phyloP scores from a whole-genome alignment of 2,888 invertebrate genomes.

The Malacosoma neustria region DNA sequence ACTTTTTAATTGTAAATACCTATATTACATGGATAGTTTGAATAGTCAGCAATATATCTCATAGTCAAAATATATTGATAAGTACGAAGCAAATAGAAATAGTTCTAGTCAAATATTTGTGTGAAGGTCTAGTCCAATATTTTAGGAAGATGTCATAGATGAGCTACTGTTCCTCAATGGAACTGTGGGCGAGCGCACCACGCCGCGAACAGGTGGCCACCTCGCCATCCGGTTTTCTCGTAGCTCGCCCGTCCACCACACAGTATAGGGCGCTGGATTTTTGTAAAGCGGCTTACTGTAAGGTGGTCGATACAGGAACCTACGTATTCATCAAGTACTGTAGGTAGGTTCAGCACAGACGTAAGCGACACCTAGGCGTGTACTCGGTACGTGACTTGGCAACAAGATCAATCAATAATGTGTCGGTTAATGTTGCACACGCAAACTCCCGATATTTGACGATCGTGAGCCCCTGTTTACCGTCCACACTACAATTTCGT shows the following conservation, averaged over 20 bases:
- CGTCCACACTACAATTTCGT: background rate
- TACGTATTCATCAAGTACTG: slow-evolving; percentile 23
- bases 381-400: slow-evolving; percentile 55
- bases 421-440: slow-evolving; percentile 17
- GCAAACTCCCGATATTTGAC: slow-evolving; percentile 13
- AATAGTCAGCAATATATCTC: too few relatives aligned
- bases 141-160: too few relatives aligned
- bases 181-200: slow-evolving; percentile 23
- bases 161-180: too few relatives aligned
- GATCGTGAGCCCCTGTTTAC: slow-evolving; percentile 7
- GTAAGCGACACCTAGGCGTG: slow-evolving; percentile 27
- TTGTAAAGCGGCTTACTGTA: slow-evolving; percentile 63
- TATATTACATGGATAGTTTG: too few relatives aligned
- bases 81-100: too few relatives aligned
- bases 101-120: too few relatives aligned
- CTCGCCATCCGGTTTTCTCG: slow-evolving; percentile 35
- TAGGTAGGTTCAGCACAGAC: slow-evolving; percentile 19
- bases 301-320: slow-evolving; percentile 44
- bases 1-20: too few relatives aligned
- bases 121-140: too few relatives aligned
- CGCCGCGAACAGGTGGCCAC: slow-evolving; percentile 59
- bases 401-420: slow-evolving; percentile 40
- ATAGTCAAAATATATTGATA: too few relatives aligned
- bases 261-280: slow-evolving; percentile 56
- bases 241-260: slow-evolving; percentile 29